These are phyloP conservation scores for Nebria brevicollis DNA, from an alignment of 2,888 invertebrate species.

Conservation along the genomic window DNA sequence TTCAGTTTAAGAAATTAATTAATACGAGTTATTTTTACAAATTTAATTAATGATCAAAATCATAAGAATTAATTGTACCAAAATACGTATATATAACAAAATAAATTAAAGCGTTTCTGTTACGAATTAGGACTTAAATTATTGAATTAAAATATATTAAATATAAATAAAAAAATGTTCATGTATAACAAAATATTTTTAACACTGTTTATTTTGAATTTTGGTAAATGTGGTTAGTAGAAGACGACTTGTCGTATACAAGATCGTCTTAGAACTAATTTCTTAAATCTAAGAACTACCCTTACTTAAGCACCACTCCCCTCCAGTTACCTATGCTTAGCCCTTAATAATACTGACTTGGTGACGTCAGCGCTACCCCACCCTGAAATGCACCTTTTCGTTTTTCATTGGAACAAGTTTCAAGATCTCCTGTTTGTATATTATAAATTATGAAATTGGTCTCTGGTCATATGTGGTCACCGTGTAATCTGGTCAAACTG, in stretches of 20 bases:
- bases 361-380: slow-evolving; percentile 2
- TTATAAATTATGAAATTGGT: not conserved
- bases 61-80: no score
- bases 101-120: not conserved
- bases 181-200: not conserved
- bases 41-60: not conserved
- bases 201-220: not conserved
- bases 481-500: slow-evolving; percentile 20
- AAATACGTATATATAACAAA: not conserved
- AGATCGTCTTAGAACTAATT: slow-evolving; percentile 16
- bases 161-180: not conserved
- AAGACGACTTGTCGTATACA: slow-evolving; percentile 8
- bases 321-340: not conserved
- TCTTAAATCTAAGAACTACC: slow-evolving; percentile 9
- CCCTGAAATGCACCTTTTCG: not conserved
- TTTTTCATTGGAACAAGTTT: not conserved
- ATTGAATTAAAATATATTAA: not conserved
- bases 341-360: not conserved
- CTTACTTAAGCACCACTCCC: slow-evolving; percentile 19
- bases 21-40: not conserved
- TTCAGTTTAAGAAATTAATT: not conserved
- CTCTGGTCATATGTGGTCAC: slow-evolving; percentile 27
- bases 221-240: not conserved
- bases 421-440: no score
- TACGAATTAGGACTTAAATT: not conserved